phyloP scores from a whole-genome alignment of 92 coral and sea anemone species.

The Metridium senile region DNA sequence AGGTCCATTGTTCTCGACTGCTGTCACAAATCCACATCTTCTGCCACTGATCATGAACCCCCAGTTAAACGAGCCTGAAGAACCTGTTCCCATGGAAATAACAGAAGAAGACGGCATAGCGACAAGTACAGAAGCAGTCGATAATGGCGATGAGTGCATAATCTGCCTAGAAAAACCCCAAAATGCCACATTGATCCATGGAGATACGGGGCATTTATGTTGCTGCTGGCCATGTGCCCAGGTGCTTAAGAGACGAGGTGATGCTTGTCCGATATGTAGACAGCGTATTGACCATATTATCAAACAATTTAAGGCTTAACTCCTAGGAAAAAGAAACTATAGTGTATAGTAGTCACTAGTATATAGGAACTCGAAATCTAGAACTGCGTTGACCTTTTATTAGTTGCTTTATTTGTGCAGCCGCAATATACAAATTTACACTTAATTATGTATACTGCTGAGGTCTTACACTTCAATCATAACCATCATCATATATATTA shows the following conservation, averaged over 20 bases:
- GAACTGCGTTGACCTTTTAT: no score
- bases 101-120: constrained; percentile 54
- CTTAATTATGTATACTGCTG: no score
- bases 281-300: constrained; percentile 90
- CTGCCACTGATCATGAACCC: constrained; percentile 21
- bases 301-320: constrained; percentile 70
- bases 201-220: constrained; percentile 92
- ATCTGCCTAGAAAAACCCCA: constrained; percentile 80
- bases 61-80: constrained; percentile 15
- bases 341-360: not conserved
- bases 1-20: constrained; percentile 1
- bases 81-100: constrained; percentile 14
- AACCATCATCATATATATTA: no score
- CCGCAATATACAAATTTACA: no score
- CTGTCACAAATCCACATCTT: constrained; percentile 28
- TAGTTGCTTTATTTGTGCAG: no score
- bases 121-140: constrained; percentile 53
- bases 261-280: constrained; percentile 91
- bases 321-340: not conserved
- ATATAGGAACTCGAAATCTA: no score
- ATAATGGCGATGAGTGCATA: constrained; percentile 61
- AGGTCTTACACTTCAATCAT: no score
- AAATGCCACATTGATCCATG: constrained; percentile 93
- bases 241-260: constrained; percentile 65
- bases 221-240: constrained; percentile 89